Base-by-base conservation (phyloP, 2,797 vertebrate genomes). In the Micropoecilia bifurca region DNA sequence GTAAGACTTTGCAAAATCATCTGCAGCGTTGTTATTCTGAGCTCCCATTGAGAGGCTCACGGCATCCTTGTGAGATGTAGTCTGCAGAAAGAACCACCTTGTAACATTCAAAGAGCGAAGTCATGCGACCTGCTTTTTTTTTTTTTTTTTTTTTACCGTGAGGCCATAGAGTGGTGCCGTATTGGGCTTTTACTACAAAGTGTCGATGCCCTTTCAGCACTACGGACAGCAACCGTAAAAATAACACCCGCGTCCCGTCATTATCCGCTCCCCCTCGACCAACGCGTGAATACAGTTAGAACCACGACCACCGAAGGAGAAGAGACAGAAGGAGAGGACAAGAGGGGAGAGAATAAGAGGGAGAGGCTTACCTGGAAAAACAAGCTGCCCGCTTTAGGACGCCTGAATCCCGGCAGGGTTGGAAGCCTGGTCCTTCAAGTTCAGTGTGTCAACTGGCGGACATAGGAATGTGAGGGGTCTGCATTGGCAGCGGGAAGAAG, bases 391-490 rank as follows among this genome's bases (percentile, higher is more conserved):
- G 89, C 76, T 82, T 30, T 78, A 84, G 90, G 91, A 92, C 89
- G 93, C 91, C 88, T 87, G 88, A 79, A 92, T 92, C 88, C 86
- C 59, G 55, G 87, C 90, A 87, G 90, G 87, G 86, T 81, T 89
- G 90, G 90, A 86, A 91, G 86, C 84, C 88, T 86, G 80, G 84
- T 90, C 89, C 88, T 88, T 88, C 77, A 82, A 80, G 84, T 92
- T 87, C 86, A 90, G 81, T 59, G 48, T 87, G 94, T 95, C 94
- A 95, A 92, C 90, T 92, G 92, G 91, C 92, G 87, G 89, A 93
- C 94, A 92, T 88, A 92, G 93, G 95, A 94, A 94, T 93, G 94
- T 81, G 91, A 90, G 85, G 90, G 85, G 86, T 85, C 82, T 81
- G 94, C 95, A 95, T 94, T 89, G 92, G 93, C 91, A 83, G 66